Base-by-base conservation (phyloP, 2,888 invertebrate species). In the Amorpha juglandis region DNA sequence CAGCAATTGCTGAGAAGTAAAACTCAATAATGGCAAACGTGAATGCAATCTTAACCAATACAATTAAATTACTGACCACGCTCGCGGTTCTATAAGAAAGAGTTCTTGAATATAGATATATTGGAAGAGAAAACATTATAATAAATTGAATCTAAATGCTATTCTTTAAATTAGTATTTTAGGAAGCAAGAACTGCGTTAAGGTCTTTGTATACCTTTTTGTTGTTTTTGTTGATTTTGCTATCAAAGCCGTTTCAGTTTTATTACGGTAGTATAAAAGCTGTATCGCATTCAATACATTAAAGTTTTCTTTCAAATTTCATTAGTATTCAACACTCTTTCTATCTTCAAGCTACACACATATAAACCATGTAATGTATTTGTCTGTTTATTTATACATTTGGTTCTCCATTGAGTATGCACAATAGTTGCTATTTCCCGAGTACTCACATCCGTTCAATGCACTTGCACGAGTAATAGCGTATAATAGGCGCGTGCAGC, bases 391-490 rank as follows among this genome's bases (percentile, higher is more conserved):
- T 38, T 38, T 58, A 58, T 38, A 11, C 55, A 38, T 38, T 58
- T 58, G 58, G 42, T 42, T 58, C 38, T 42, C 9, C 42, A 58
- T 58, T 58, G 38, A 42, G 42, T 9, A 38, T 42, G 58, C 42
- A 58, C 58, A 58, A 58, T 58, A 12, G 58, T 42, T 58, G 58
- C 42, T 38, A 58, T 58, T 42, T 58, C 19, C 38, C 58, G 38
- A 58, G 58, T 42, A 58, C 58, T 58, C 38, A 42, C 42, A 58
- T 58, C 58, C 19, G 58, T 58, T 58, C 58, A 58, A 58, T 58
- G 58, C 58, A 58, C 58, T 38, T 53, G 33, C 53, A 58, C 58
- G 19, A 42, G 42, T 58, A 58, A 58, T 38, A 42, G 42, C 42
- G 19, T 58, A 58, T 58, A 58, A 58, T 58, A 58, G 58, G 38